Evolutionary conservation across 2,888 invertebrate species (phyloP), one percentile per base, ranked within the genome.

Genomic region (Habroteleia sp.): DNA sequence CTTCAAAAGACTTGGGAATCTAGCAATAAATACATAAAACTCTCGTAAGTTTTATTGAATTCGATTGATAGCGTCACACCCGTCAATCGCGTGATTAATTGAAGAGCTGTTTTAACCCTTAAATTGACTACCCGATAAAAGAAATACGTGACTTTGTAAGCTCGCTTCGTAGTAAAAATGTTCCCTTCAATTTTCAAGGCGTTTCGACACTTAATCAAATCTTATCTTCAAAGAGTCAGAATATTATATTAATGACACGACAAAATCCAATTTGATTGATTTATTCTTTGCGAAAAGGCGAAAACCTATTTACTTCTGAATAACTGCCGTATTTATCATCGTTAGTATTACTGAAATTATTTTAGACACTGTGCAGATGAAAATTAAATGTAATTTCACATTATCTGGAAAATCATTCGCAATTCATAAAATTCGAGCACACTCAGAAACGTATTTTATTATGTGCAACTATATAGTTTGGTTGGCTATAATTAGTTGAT

Each of bases 111-210:
- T 62, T 71, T 62, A 46, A 54, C 41, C 69, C 62, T 54, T 39
- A 60, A 71, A 71, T 62, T 54, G 60, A 62, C 69, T 71, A 23
- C 6, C 44, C 31, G 69, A 52, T 69, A 58, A 69, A 60, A 69
- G 60, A 69, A 69, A 69, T 69, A 69, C 69, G 69, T 69, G 69
- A 69, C 69, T 69, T 46, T 46, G 69, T 35, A 31, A 42, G 44
- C 41, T 16, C 60, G 35, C 10, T 27, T 23, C 17, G 25, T 8
- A 3, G 56, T 16, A 65, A 58, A 50, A 58, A 23, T 33, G 58
- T 33, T 68, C 41, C 48, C 56, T 68, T 56, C 48, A 56, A 41
- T 68, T 66, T 66, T 31, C 46, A 39, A 46, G 66, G 66, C 66
- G 54, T 68, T 56, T 48, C 54, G 29, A n/a, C 56, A 33, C 66